A percentile compares a stretch with the other conserved stretches of the same genome.
phyloP scores from a whole-genome alignment of 2,797 vertebrate genomes.

The Gouania willdenowi region DNA sequence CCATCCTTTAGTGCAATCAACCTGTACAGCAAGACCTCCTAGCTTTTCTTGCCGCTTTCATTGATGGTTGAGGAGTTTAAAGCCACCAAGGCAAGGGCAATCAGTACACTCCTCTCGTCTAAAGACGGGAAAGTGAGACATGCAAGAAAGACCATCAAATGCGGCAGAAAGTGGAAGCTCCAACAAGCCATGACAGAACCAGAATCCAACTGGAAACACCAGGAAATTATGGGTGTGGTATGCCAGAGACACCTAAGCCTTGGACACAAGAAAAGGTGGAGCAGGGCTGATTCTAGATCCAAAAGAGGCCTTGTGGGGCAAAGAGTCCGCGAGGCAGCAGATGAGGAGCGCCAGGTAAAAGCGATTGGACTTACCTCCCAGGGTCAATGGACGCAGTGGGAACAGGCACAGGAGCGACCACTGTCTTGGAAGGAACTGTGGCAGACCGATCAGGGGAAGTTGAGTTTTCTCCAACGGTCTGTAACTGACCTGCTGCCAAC shows the following conservation, averaged over 20 bases:
- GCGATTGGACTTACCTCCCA: neutral
- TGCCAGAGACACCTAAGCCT: neutral
- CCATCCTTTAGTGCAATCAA: no score
- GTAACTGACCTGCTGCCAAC: neutral
- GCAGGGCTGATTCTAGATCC: neutral
- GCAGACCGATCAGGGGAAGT: neutral
- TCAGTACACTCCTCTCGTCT: no score
- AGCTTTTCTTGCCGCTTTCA: no score
- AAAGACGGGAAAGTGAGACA: no score
- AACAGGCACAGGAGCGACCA: neutral
- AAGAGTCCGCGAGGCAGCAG: neutral
- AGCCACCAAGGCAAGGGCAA: no score
- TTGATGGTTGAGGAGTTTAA: no score
- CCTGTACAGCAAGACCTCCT: no score
- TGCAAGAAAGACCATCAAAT: no score
- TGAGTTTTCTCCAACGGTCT: neutral
- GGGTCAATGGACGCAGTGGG: neutral
- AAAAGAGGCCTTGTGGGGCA: neutral
- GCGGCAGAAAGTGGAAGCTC: no score
- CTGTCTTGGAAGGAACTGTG: neutral
- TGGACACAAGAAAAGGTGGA: neutral
- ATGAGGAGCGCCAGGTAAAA: neutral
- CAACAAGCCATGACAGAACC: no score
- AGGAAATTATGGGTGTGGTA: no score
- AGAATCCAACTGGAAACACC: no score